Conservation (phyloP, 1,140 invertebrate genomes). For the Drosophila trapezifrons region DNA sequence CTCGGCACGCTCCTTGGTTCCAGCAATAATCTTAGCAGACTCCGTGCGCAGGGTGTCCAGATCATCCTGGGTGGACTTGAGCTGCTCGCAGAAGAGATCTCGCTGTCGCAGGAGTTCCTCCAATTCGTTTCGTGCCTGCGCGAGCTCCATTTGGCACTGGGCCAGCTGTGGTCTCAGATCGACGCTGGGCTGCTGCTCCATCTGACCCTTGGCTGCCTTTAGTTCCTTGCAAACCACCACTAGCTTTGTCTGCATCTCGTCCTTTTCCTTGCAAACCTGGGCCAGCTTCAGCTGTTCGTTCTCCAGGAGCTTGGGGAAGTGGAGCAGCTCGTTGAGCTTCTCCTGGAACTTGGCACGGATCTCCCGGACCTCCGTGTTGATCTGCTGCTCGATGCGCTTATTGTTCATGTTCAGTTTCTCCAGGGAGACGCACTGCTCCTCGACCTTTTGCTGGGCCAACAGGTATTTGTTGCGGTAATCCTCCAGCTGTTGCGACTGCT, state of each 20-base stretch:
- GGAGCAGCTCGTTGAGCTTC: conserved; percentile 89
- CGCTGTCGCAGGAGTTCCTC: conserved; percentile 73
- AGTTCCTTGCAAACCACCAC: conserved; percentile 80
- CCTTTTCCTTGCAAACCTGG: conserved; percentile 87
- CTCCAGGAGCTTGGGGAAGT: conserved; percentile 89
- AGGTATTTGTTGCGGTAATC: conserved; percentile 90
- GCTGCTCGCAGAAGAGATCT: conserved; percentile 77
- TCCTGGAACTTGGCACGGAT: conserved; percentile 91
- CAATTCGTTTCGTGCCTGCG: conserved; percentile 55
- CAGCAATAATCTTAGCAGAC: conserved; percentile 88
- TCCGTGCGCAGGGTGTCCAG: conserved; percentile 89
- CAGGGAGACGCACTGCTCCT: conserved; percentile 89
- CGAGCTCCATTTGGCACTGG: conserved; percentile 72
- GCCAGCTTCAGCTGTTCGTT: conserved; percentile 89
- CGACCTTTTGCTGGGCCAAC: conserved; percentile 89
- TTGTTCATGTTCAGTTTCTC: conserved; percentile 91
- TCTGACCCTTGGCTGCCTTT: conserved; percentile 61
- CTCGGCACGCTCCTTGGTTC: conserved; percentile 89
- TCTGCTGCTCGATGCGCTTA: conserved; percentile 90
- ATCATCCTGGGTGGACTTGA: conserved; percentile 87
- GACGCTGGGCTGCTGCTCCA: conserved; percentile 32
- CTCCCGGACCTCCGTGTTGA: conserved; percentile 89
- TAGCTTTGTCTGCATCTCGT: conserved; percentile 74
- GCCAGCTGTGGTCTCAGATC: conserved; percentile 69
- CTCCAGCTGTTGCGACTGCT: conserved; percentile 89